A percentile compares a stretch with the other conserved stretches of the same genome.
These are phyloP conservation scores for Morone chrysops DNA, from an alignment of 2,113 vertebrate genomes.

Conservation along the genomic window DNA sequence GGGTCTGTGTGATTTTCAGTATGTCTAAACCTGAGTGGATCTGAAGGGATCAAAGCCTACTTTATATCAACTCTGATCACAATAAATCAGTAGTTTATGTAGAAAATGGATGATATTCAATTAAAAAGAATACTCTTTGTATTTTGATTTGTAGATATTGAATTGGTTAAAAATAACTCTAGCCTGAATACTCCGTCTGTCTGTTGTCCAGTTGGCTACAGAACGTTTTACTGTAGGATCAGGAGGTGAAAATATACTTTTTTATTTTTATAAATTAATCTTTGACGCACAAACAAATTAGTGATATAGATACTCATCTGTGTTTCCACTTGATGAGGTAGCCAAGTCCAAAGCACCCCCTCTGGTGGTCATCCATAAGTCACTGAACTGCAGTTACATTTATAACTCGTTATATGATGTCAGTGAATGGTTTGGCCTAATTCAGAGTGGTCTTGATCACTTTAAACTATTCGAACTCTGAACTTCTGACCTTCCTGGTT, in stretches of 20 bases:
- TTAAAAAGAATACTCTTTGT: neutral
- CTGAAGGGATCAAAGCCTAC: neutral
- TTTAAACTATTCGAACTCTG: slow-evolving; percentile 72
- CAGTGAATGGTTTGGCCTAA: slow-evolving; percentile 14
- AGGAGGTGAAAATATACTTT: neutral
- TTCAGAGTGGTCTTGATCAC: slow-evolving; percentile 44
- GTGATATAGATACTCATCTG: neutral
- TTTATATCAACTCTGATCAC: neutral
- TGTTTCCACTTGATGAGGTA: neutral
- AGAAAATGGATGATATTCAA: neutral
- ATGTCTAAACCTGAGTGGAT: neutral
- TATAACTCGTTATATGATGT: slow-evolving; percentile 34
- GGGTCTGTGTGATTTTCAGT: neutral
- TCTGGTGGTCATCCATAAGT: slow-evolving; percentile 30
- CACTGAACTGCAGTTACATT: slow-evolving; percentile 35
- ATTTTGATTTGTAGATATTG: neutral
- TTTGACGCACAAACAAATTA: neutral
- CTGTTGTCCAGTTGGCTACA: neutral
- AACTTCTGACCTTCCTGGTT: slow-evolving; percentile 60
- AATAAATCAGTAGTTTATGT: neutral
- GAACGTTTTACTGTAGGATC: neutral
- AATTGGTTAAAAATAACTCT: neutral
- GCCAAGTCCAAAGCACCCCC: slow-evolving; percentile 10
- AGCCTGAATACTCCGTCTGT: neutral
- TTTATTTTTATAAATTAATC: neutral